Percentiles rank a stretch among this genome's conserved stretches.
phyloP scores from a whole-genome alignment of 2,797 vertebrate genomes.

The Alca torda region DNA sequence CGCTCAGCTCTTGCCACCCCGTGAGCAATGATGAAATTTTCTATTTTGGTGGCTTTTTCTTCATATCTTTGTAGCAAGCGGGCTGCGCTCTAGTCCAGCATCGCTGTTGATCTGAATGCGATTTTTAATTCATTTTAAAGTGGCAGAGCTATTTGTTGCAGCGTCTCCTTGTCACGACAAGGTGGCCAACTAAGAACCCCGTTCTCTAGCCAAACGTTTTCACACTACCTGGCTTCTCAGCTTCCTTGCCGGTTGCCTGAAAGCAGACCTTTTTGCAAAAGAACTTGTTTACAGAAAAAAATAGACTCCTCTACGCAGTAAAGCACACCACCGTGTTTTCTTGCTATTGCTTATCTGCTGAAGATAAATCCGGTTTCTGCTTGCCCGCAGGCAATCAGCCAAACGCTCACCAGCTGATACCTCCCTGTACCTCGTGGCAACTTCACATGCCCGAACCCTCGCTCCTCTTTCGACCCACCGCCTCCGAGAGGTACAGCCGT shows the following conservation, averaged over 20 bases:
- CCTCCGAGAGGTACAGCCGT: neutral
- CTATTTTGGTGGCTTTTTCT: conserved; percentile 57
- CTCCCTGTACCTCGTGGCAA: neutral
- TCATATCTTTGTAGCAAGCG: neutral
- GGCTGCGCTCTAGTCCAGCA: neutral
- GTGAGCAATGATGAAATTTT: conserved; percentile 50
- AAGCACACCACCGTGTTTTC: neutral
- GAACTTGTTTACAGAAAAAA: neutral
- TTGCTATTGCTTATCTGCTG: conserved; percentile 2
- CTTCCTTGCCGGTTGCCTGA: neutral
- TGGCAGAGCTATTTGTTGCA: neutral
- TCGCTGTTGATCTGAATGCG: neutral
- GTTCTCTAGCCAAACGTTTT: neutral
- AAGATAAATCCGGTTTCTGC: conserved; percentile 14
- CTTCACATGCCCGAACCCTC: neutral
- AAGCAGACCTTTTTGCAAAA: neutral
- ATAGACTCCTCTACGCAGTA: neutral
- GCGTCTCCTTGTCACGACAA: neutral
- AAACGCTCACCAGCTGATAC: neutral
- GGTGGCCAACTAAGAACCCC: neutral
- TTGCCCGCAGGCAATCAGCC: conserved; percentile 24
- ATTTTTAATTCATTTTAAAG: neutral
- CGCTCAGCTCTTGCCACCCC: conserved; percentile 22
- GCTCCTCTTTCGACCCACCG: neutral
- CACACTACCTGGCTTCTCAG: neutral